Conservation (phyloP, 2,888 invertebrate species). For the Drosophila pegasa region DNA sequence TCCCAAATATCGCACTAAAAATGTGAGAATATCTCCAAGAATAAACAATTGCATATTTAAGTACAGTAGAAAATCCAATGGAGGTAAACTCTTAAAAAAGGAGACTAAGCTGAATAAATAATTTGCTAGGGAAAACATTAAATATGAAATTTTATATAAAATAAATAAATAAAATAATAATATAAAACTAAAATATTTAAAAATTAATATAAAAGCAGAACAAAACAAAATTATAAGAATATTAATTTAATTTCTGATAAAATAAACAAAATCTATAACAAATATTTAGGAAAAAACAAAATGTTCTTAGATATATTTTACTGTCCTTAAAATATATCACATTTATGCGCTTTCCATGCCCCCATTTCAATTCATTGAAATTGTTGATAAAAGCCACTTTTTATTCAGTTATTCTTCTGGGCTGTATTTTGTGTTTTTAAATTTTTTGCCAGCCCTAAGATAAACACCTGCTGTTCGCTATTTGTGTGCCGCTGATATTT, state of each 20-base stretch:
- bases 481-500: slow-evolving; percentile 32
- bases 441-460: slow-evolving; percentile 37
- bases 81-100: background rate
- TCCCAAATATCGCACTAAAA: slow-evolving; percentile 24
- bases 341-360: background rate
- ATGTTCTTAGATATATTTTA: background rate
- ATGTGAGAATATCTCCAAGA: slow-evolving; percentile 4
- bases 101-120: background rate
- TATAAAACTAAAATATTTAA: no score
- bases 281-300: no score
- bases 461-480: slow-evolving; percentile 42
- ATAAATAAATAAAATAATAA: background rate
- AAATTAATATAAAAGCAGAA: no score
- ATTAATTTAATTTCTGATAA: no score
- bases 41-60: background rate
- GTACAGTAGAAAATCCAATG: background rate
- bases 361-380: background rate
- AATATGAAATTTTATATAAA: background rate
- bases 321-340: background rate
- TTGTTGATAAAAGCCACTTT: background rate
- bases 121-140: background rate
- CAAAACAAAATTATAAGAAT: no score
- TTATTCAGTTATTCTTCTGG: background rate
- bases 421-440: no score
- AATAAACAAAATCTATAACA: no score